Evolutionary conservation across 2,888 invertebrate species (phyloP), one percentile per base, ranked within the genome.

Genomic region (Autographa gamma): DNA sequence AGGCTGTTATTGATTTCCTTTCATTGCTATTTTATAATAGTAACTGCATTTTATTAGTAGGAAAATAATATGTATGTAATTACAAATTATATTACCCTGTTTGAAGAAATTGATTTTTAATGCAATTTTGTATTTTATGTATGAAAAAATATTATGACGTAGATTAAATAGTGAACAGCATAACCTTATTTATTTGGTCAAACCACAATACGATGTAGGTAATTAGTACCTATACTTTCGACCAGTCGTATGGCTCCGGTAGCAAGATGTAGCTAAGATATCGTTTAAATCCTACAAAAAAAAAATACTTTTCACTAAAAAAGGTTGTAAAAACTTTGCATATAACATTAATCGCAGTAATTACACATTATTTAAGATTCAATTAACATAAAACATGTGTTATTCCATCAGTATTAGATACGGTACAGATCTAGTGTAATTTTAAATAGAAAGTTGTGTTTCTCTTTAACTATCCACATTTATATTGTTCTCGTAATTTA

Each of bases 311-410:
- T 34, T 8, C 34, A 34, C 34, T 34, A 34, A 34, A n/a, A 2
- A 34, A 34, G 34, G 6, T 6, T 2, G 34, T 34, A 11, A 38
- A 11, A 11, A 38, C 5, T 18, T 9, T 11, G 8, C 9, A 54
- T 25, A 13, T 5, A 19, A 56, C 25, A 56, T 4, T 56, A 56
- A 56, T 56, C 25, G 14, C 9, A 56, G 9, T 48, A 48, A 48
- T 48, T n/a, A 48, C 0, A 7, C 48, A n/a, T 38, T n/a, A 48
- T 48, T 13, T 56, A 4, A 25, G 11, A 13, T 25, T 56, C 19
- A 1, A 54, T 56, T 19, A 56, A 56, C 54, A 19, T 19, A 54
- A 54, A 54, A 54, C 54, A 56, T 13, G 54, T 56, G 54, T 56
- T 25, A 56, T 25, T 56, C 13, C 25, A 25, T 25, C 54, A 56